A percentile compares a stretch with the other conserved stretches of the same genome.
Conservation (phyloP, 2,888 invertebrate species). For the Hedychridium roseum region DNA sequence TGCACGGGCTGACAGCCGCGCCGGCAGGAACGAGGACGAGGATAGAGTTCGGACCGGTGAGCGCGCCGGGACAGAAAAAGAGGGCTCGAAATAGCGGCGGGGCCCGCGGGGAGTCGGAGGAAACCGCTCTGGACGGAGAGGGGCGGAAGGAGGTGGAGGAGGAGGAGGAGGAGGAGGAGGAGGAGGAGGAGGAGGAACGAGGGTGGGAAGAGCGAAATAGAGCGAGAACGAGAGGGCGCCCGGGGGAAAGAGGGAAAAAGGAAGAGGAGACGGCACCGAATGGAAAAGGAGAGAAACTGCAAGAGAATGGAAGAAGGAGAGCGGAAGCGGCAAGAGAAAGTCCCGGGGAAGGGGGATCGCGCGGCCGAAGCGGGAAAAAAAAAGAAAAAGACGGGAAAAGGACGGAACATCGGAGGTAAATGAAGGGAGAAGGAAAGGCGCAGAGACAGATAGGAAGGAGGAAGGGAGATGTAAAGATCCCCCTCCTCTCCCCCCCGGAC, state of each 20-base stretch:
- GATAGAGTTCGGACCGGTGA: conserved; percentile 44
- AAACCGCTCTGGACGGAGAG: conserved; percentile 10
- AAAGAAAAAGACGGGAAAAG: conserved; percentile 6
- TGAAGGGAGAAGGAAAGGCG: conserved; percentile 20
- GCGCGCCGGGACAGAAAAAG: conserved; percentile 47
- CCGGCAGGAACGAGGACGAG: conserved; percentile 30
- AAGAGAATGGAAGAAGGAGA: conserved; percentile 19
- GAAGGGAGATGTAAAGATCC: conserved; percentile 9
- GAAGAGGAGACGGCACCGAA: conserved; percentile 16
- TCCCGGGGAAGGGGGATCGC: conserved; percentile 10
- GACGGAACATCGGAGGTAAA: conserved; percentile 13
- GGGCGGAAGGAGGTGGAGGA: conserved; percentile 18
- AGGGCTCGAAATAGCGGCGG: conserved; percentile 32
- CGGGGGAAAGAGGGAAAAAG: conserved; percentile 20
- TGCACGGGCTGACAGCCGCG: conserved; percentile 31
- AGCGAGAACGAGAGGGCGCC: conserved; percentile 12
- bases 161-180: conserved; percentile 3
- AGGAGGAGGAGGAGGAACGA: conserved; percentile 10
- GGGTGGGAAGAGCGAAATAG: conserved; percentile 41
- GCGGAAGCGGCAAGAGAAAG: conserved; percentile 18
- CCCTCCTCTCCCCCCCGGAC: conserved; percentile 33
- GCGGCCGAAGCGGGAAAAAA: conserved; percentile 1
- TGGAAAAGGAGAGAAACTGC: conserved; percentile 8
- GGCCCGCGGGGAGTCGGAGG: no score
- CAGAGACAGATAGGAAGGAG: conserved; percentile 32